Base-by-base conservation (phyloP, 2,797 vertebrate genomes). In the Lerista edwardsae region DNA sequence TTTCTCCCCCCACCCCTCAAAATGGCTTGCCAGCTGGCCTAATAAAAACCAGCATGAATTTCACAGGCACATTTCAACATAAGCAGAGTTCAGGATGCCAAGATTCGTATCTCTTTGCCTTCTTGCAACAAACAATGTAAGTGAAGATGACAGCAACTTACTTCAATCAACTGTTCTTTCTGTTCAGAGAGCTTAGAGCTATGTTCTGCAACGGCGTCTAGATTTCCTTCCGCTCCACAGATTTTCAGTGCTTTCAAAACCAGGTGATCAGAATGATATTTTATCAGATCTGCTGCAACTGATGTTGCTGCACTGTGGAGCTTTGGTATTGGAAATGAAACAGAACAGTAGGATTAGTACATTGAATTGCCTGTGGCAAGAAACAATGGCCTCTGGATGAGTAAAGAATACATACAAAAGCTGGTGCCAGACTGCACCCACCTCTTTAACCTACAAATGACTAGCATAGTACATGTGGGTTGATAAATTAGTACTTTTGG, bases 121-220 rank as follows among this genome's bases (percentile, higher is more conserved):
- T 76, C 0, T 21, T 75, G 31, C 7, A 51, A 17, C 23, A 17
- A 62, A 39, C 80, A 80, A 25, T 23, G 15, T 81, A 75, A 83
- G 75, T 1, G 2, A 86, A 90, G 68, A 62, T 8, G 78, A 31
- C 0, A 39, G 4, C 47, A 79, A 95, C 97, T 95, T 85, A 99
- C 99, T 97, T 99, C 99, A 84, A 98, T 96, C 91, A 99, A 97
- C 91, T 98, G 98, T 75, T 99, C 98, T 94, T 98, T 99, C 94
- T 99, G 98, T 94, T 99, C 98, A 1, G 97, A 98, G 68, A 99
- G 97, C 41, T 97, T 98, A 88, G 97, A 97, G 2, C 98, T 97
- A 91, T 97, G 97, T 90, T 98, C 97, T 3, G 98, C 97, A 91
- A 98, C 97, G 7, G 96, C 96, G 95, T 99, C 98, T 93, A 98